These are phyloP conservation scores for Aplysia californica DNA, from an alignment of 1,140 invertebrate genomes.

Conservation along the genomic window DNA sequence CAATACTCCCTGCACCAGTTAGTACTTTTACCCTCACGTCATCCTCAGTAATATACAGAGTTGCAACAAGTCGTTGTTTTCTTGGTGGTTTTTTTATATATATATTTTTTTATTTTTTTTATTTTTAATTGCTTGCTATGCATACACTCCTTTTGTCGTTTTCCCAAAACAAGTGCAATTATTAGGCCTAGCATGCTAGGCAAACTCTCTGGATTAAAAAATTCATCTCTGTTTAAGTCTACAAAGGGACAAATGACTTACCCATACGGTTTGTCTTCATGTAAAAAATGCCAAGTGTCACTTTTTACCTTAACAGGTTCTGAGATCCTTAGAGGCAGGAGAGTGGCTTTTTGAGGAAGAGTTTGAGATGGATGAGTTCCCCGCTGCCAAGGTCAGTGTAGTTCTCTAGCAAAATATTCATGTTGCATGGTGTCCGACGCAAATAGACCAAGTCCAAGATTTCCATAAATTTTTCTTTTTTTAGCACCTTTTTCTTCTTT, in stretches of 20 bases:
- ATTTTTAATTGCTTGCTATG: not conserved
- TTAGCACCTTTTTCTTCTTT: too few species aligned
- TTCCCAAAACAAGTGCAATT: not conserved
- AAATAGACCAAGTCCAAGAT: too few species aligned
- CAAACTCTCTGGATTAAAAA: not conserved
- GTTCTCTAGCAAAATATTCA: too few species aligned
- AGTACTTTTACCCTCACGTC: not conserved
- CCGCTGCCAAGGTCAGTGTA: constrained; percentile 51
- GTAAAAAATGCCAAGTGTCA: not conserved
- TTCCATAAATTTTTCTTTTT: too few species aligned
- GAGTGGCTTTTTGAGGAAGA: constrained; percentile 52
- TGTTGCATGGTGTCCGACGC: too few species aligned
- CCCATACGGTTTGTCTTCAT: too few species aligned
- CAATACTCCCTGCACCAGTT: not conserved
- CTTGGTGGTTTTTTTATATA: not conserved
- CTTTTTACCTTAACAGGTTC: constrained; percentile 43
- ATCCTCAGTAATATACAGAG: not conserved
- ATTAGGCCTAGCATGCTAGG: not conserved
- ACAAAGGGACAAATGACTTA: too few species aligned
- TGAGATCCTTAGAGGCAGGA: constrained; percentile 51
- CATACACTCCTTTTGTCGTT: not conserved
- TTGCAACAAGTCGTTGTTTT: not conserved
- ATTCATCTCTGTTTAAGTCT: too few species aligned
- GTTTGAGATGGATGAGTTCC: constrained; percentile 53
- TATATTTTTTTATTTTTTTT: not conserved